These are phyloP conservation scores for Synanthedon formicaeformis DNA, from an alignment of 2,888 invertebrate genomes.

Conservation along the genomic window DNA sequence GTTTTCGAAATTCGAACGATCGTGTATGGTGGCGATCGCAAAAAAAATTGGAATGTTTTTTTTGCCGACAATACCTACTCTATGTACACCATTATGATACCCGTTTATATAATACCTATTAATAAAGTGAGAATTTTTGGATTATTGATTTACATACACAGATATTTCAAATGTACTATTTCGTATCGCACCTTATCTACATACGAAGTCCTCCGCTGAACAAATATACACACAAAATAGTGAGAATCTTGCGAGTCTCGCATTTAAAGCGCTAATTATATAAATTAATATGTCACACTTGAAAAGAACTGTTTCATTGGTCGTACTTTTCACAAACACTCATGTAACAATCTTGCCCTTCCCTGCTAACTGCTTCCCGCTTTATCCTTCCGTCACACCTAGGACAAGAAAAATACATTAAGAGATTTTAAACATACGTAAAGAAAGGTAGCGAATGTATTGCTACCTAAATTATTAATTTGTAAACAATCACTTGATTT, in stretches of 20 bases:
- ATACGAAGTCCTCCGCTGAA: constrained; percentile 19
- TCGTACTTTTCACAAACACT: constrained; percentile 17
- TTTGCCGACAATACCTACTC: no score
- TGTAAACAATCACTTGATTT: no score
- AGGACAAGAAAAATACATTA: constrained; percentile 29
- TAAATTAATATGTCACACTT: constrained; percentile 2
- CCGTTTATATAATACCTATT: no score
- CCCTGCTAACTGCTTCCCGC: constrained; percentile 34
- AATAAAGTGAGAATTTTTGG: not conserved
- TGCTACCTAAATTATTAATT: no score
- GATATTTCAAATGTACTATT: not conserved
- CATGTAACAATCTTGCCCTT: constrained; percentile 9
- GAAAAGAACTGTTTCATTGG: constrained; percentile 11
- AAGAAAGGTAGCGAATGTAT: no score
- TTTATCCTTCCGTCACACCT: constrained; percentile 40
- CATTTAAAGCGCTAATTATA: constrained; percentile 5
- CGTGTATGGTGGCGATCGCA: no score
- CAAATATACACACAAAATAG: constrained; percentile 31
- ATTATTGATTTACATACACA: not conserved
- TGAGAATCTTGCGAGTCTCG: constrained; percentile 11
- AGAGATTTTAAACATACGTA: no score
- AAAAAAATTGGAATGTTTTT: no score
- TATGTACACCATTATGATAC: not conserved
- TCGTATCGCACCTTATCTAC: constrained; percentile 15
- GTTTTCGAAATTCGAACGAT: no score